Percentiles rank a stretch among this genome's conserved stretches.
Evolutionary conservation across 2,113 vertebrate species (phyloP).

Genomic region (Prinia subflava): DNA sequence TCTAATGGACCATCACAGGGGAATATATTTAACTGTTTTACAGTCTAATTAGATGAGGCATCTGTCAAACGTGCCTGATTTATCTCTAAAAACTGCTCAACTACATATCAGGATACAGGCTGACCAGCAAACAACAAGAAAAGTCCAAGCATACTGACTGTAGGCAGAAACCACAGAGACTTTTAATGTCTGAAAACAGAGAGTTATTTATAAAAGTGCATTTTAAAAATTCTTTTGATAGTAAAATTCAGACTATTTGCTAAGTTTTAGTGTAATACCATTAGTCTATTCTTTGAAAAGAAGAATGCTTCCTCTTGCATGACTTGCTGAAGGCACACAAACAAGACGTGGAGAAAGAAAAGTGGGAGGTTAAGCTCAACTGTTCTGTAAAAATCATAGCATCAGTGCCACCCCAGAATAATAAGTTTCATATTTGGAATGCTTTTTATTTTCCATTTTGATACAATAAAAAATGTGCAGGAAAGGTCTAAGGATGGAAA

Average conservation of each 20-base stretch:
- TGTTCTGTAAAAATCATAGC: neutral
- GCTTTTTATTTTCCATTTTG: neutral
- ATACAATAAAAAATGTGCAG: rapidly evolving
- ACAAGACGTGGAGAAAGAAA: neutral
- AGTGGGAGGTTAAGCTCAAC: neutral
- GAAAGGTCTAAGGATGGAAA: neutral
- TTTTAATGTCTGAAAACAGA: neutral
- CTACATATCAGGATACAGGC: neutral
- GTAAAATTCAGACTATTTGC: neutral
- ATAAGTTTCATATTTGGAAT: neutral
- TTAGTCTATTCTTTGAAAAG: neutral
- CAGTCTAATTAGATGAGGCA: conserved; percentile 49
- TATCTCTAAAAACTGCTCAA: neutral
- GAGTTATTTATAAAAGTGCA: neutral
- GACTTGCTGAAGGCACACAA: neutral
- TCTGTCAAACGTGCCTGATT: conserved; percentile 24
- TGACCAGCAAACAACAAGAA: neutral
- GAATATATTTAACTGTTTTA: neutral
- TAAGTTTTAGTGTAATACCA: neutral
- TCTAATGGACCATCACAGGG: conserved; percentile 13
- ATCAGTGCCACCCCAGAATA: neutral
- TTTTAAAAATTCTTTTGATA: neutral
- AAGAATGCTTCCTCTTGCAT: neutral
- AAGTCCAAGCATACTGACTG: neutral
- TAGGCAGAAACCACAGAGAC: neutral